These are phyloP conservation scores for Aurelia sp. DNA, from an alignment of 30 jellyfish, hydroid and myxozoan genomes.

Conservation along the genomic window DNA sequence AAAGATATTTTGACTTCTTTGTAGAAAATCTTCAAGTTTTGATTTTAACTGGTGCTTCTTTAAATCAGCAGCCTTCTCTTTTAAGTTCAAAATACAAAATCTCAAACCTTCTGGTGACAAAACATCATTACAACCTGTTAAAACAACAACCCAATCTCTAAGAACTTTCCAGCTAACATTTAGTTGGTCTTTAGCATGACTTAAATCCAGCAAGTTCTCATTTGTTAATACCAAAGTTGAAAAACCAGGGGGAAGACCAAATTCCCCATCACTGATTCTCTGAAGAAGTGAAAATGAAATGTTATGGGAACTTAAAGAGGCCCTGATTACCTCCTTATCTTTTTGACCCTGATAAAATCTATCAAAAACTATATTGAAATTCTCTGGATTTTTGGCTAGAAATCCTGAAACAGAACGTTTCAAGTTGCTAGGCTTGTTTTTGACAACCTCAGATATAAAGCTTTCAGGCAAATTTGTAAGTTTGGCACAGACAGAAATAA, in stretches of 20 bases:
- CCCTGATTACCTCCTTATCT: neutral
- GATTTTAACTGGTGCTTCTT: neutral
- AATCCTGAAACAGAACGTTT: conserved; percentile 1
- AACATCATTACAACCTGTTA: neutral
- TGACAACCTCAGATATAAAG: neutral
- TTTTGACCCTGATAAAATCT: neutral
- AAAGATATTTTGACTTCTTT: neutral
- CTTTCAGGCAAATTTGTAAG: no score
- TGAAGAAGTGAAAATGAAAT: neutral
- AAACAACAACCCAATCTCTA: conserved; percentile 16
- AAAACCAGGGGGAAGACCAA: neutral
- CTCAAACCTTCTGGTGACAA: neutral
- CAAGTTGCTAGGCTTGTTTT: neutral
- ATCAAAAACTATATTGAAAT: neutral
- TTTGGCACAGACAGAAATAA: no score
- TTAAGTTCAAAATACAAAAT: neutral
- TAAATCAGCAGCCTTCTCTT: neutral
- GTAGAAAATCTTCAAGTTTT: no score
- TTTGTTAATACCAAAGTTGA: neutral
- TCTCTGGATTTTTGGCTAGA: neutral
- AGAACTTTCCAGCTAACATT: neutral
- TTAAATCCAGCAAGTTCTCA: conserved; percentile 8
- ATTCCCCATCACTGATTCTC: neutral
- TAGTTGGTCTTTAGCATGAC: neutral
- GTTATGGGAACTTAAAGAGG: neutral